Evolutionary conservation across 2,797 vertebrate species (phyloP).

Genomic region (Nyctibius grandis): DNA sequence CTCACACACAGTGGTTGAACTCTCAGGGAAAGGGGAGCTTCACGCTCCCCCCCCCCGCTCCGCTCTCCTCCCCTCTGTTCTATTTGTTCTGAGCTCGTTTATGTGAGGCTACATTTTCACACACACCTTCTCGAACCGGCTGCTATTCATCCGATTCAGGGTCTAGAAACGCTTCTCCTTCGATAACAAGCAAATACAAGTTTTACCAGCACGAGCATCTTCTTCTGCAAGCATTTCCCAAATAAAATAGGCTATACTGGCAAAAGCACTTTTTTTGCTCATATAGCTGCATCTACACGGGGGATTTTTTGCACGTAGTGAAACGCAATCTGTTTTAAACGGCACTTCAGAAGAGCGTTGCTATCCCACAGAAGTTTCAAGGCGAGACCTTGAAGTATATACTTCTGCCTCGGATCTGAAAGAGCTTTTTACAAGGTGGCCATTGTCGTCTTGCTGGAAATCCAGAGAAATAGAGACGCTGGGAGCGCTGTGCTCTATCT

Average conservation of each 20-base stretch:
- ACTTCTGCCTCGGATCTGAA: not conserved
- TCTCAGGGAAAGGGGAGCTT: not conserved
- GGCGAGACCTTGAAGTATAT: slow-evolving; percentile 4
- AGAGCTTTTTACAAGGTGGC: not conserved
- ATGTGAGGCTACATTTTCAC: slow-evolving; percentile 57
- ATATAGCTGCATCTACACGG: slow-evolving; percentile 19
- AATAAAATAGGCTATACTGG: slow-evolving; percentile 53
- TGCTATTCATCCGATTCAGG: slow-evolving; percentile 50
- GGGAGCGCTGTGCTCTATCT: not conserved
- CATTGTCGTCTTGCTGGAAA: not conserved
- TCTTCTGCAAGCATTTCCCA: slow-evolving; percentile 41
- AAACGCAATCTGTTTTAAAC: slow-evolving; percentile 46
- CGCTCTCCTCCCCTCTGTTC: slow-evolving; percentile 37
- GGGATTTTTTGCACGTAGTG: slow-evolving; percentile 45
- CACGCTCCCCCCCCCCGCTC: not conserved
- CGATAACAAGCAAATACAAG: slow-evolving; percentile 30
- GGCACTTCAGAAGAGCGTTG: slow-evolving; percentile 38
- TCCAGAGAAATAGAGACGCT: not conserved
- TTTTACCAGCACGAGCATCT: slow-evolving; percentile 28
- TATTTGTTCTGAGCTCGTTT: slow-evolving; percentile 63
- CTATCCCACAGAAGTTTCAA: slow-evolving; percentile 46
- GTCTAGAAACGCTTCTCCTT: slow-evolving; percentile 25
- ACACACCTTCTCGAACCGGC: slow-evolving; percentile 54
- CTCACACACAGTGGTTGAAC: slow-evolving; percentile 25
- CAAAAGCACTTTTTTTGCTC: slow-evolving; percentile 44